phyloP scores from a whole-genome alignment of 1,140 invertebrate species.

The Drosophila sproati region DNA sequence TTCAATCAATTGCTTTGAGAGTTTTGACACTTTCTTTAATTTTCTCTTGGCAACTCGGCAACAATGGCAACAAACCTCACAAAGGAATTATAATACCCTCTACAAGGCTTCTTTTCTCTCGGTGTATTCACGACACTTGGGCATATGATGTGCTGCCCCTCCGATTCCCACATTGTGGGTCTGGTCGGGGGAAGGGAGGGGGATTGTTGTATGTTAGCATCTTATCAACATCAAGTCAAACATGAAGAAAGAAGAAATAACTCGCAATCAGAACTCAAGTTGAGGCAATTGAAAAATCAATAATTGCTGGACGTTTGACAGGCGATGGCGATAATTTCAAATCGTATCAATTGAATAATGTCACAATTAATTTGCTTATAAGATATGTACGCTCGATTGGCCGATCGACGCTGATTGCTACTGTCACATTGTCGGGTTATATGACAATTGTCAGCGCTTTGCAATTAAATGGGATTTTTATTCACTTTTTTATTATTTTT shows the following conservation, averaged over 20 bases:
- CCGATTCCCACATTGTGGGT: no score
- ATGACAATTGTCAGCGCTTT: conserved; percentile 10
- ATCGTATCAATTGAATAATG: conserved; percentile 83
- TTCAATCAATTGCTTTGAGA: no score
- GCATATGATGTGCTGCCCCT: no score
- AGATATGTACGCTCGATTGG: conserved; percentile 48
- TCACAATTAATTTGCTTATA: conserved; percentile 80
- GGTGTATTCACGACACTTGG: no score
- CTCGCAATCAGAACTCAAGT: conserved; percentile 9
- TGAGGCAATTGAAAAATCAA: conserved; percentile 63
- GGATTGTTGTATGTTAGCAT: not conserved
- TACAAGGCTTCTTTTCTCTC: no score
- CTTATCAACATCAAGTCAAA: not conserved
- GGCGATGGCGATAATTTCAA: conserved; percentile 80
- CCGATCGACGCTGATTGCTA: conserved; percentile 14
- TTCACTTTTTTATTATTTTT: conserved; percentile 3
- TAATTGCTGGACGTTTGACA: conserved; percentile 58
- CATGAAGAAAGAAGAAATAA: not conserved
- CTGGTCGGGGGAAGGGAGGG: no score
- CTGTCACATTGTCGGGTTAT: conserved; percentile 30
- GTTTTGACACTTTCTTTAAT: no score
- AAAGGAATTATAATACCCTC: no score
- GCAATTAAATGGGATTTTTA: conserved; percentile 23
- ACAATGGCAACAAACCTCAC: no score
- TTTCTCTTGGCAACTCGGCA: no score